Conservation (phyloP, 2,113 vertebrate genomes). For the Podiceps cristatus region DNA sequence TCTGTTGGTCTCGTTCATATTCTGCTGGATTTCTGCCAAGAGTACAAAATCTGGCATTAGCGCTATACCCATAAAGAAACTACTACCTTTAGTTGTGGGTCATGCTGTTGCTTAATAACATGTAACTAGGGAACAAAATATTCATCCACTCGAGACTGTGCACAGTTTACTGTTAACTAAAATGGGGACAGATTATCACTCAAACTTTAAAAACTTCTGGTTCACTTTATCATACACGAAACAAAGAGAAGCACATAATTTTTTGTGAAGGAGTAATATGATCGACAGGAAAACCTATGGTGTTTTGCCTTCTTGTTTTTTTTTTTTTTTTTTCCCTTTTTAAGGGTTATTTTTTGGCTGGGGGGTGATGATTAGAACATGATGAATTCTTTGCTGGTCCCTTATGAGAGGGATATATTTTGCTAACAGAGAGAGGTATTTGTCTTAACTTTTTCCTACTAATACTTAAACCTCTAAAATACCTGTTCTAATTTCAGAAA, state of each 20-base stretch:
- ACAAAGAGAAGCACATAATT: background rate
- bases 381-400: background rate
- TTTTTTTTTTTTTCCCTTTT: too few species aligned
- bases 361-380: background rate
- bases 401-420: background rate
- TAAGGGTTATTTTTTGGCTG: background rate
- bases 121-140: background rate
- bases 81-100: background rate
- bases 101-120: background rate
- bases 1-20: background rate
- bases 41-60: background rate
- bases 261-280: background rate
- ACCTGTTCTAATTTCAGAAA: background rate
- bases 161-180: background rate
- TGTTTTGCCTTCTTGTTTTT: rapidly evolving
- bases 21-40: background rate
- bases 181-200: background rate
- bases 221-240: background rate
- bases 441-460: background rate
- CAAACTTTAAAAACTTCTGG: background rate
- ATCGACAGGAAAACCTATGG: background rate
- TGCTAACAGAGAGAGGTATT: background rate
- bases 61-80: background rate
- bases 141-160: background rate
- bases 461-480: background rate